Evolutionary conservation across 2,888 invertebrate genomes (phyloP), one percentile per base, ranked within the genome.

Genomic region (Lacanobia oleracea): DNA sequence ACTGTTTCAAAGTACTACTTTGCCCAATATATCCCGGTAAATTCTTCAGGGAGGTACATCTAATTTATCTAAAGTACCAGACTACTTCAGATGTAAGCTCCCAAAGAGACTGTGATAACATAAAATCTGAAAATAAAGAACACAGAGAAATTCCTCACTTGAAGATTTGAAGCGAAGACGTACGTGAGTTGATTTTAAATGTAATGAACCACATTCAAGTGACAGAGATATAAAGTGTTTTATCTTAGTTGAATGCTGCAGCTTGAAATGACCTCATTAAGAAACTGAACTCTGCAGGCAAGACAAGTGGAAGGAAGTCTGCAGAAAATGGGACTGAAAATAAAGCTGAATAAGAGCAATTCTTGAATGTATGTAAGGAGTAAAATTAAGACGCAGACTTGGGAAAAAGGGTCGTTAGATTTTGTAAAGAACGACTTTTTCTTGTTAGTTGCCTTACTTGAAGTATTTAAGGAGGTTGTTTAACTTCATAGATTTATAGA

Each of bases 181-280:
- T 37, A 60, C 50, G 60, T 72, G 64, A 72, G 45, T 14, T 43
- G 50, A 21, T 64, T 61, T 64, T 60, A 43, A 33, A 33, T 50
- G 18, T 72, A 64, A 65, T 79, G 54, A 72, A 79, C 23, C 48
- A 37, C 48, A 64, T 72, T 79, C 60, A 51, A 56, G 23, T 40
- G 37, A 73, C 21, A n/a, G 2, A 62, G 48, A 16, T n/a, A 56
- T 10, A 40, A 23, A 48, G 12, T 16, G 33, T 53, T 50, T 27
- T 59, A 40, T 14, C 27, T 64, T 10, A 40, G 12, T 40, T 37
- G 50, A 65, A 61, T 33, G 10, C n/a, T 43, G 54, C 51, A 77
- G 61, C 23, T 53, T 57, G 23, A 66, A 62, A 40, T 62, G 48
- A 53, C 62, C 14, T 66, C 66, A 62, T 65, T 73, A 57, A 37